Base-by-base conservation (phyloP, 2,888 invertebrate genomes). In the Harmothoe impar region DNA sequence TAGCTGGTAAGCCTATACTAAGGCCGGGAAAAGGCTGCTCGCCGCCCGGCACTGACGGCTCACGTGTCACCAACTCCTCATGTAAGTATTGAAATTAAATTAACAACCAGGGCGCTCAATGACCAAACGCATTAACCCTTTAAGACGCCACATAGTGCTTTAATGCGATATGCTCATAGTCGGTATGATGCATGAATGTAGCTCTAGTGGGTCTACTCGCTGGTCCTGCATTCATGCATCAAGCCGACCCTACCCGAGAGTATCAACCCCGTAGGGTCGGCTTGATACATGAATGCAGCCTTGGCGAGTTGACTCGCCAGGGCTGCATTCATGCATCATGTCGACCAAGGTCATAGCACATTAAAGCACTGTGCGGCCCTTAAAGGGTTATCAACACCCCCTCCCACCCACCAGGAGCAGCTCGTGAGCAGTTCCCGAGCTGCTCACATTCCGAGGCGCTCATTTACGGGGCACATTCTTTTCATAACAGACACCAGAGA, bases 1-100 rank as follows among this genome's bases (percentile, higher is more conserved):
- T 20, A 62, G n/a, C 62, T 62, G 43, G 62, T 62, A 62, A 62
- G 20, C 10, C 43, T 43, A 43, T 43, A 43, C 43, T 43, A 43
- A 43, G 10, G 43, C 43, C 43, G 43, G 43, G 3, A 43, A 10
- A 43, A 43, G 43, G 10, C 43, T 43, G 43, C 10, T 43, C 10
- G 5, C 3, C 43, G 5, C 43, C 3, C 5, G 43, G 3, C 10
- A 43, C 43, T 43, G 10, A 43, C 3, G 43, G 43, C 43, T 43
- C 43, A 43, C 43, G 10, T 43, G 43, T 43, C 43, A 43, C 43
- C 10, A 10, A 43, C 43, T 43, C 5, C 72, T 72, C 72, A 72
- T 72, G 72, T 72, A 72, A 72, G 72, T 72, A 72, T 72, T 72
- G 72, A 72, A 72, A 72, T 72, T 29, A 72, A 17, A 72, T 72